phyloP scores from a whole-genome alignment of 2,113 vertebrate species.

The Rhinoptilus africanus region DNA sequence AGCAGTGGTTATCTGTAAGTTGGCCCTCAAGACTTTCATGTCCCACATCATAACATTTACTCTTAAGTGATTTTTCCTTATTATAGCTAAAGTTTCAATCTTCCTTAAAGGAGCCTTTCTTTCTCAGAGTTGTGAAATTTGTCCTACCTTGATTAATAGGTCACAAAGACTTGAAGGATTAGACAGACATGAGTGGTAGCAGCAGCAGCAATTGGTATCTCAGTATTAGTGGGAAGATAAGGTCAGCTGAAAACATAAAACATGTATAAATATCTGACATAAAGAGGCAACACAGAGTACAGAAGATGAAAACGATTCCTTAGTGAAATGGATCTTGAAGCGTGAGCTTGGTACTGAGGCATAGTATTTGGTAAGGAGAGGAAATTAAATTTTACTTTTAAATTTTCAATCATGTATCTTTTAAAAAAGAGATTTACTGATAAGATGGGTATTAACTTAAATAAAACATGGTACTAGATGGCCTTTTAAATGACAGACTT shows the following conservation, averaged over 20 bases:
- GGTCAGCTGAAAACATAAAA: neutral
- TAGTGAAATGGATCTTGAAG: constrained; percentile 37
- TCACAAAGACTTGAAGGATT: neutral
- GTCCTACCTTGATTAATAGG: neutral
- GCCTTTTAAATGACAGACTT: neutral
- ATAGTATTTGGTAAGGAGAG: neutral
- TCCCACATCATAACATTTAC: neutral
- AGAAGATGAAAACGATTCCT: constrained; percentile 25
- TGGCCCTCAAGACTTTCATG: neutral
- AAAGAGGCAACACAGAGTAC: neutral
- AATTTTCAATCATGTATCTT: constrained; percentile 32
- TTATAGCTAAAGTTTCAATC: neutral
- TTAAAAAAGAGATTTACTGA: constrained; percentile 14
- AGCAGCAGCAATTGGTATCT: neutral
- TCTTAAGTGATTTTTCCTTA: neutral
- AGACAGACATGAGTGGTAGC: neutral
- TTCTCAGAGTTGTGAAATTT: neutral
- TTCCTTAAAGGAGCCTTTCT: neutral
- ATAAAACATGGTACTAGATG: neutral
- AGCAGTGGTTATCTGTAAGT: neutral
- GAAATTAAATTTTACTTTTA: constrained; percentile 75
- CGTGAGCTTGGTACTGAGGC: neutral
- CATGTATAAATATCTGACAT: neutral
- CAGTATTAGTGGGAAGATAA: neutral
- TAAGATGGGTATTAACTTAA: neutral